Base-by-base conservation (phyloP, 2,888 invertebrate species). In the Aethes cnicana region DNA sequence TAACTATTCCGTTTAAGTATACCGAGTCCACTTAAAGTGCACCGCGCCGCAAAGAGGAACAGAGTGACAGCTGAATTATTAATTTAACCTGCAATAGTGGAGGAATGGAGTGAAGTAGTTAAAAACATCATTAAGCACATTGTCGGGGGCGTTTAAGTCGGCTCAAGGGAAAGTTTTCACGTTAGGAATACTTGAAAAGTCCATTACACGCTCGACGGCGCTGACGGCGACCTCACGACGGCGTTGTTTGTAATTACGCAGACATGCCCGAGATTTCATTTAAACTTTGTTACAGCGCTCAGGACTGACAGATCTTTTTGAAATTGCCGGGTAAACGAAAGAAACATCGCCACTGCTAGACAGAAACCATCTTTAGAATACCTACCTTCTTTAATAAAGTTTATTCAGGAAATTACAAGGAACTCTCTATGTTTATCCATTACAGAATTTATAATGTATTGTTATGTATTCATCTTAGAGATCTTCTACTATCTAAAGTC, bases 141-240 rank as follows among this genome's bases (percentile, higher is more conserved):
- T 84, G 84, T 84, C 81, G 77, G 74, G 69, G 78, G 72, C 82
- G 77, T 81, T 84, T 73, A 78, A 81, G 79, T 72, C 75, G 72
- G 72, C 71, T 76, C 70, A 72, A 78, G 81, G 76, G 76, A 79
- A 86, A 86, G 82, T 87, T 86, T 81, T 74, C 85, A 80, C 83
- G 84, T 85, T 85, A 84, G 75, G 77, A 85, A 85, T 85, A 85
- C 87, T 86, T 85, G 85, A 79, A 81, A 87, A 87, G 83, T 87
- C 86, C 84, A 87, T 87, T 86, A 87, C 86, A 84, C 83, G 86
- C 77, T 72, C 80, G 81, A 80, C 76, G 77, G 80, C 69, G 72
- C 67, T 69, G 68, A 68, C 73, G 72, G 64, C 76, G 75, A 79
- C 82, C 80, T 81, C 74, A 77, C 74, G 72, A 70, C 74, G 72